These are phyloP conservation scores for Potamarius usumacintae DNA, from an alignment of 2,113 vertebrate genomes.

Conservation along the genomic window DNA sequence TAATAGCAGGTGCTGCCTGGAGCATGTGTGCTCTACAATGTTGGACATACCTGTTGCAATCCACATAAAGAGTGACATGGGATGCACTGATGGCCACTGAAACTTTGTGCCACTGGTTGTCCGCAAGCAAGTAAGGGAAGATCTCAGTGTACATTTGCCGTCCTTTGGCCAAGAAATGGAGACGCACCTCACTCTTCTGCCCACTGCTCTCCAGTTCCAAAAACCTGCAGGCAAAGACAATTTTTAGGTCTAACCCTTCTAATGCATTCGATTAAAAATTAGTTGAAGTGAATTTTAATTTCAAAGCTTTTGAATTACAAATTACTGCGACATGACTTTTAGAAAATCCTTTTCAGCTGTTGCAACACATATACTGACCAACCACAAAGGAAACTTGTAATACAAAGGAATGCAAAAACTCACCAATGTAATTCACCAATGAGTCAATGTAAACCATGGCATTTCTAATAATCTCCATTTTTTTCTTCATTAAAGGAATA, in stretches of 20 bases:
- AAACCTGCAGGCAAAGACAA: constrained; percentile 73
- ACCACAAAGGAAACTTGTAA: background rate
- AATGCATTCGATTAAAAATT: background rate
- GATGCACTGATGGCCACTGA: constrained; percentile 93
- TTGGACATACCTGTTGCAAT: constrained; percentile 90
- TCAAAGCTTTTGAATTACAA: background rate
- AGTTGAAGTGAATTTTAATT: background rate
- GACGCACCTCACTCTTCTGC: constrained; percentile 91
- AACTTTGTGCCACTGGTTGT: constrained; percentile 94
- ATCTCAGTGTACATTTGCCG: constrained; percentile 89
- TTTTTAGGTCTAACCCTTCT: background rate
- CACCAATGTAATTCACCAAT: background rate
- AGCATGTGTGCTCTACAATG: background rate
- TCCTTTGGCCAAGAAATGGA: constrained; percentile 88
- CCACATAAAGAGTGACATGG: constrained; percentile 88
- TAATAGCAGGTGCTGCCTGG: background rate
- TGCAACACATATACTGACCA: background rate
- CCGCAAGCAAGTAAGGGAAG: constrained; percentile 93
- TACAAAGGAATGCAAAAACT: background rate
- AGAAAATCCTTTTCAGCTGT: background rate
- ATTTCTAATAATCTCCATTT: background rate
- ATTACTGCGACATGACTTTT: background rate
- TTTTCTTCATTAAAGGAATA: background rate
- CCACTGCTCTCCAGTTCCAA: constrained; percentile 97
- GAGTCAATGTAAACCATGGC: background rate